Evolutionary conservation across 2,797 vertebrate genomes (phyloP), one percentile per base, ranked within the genome.

Genomic region (Lutra lutra): DNA sequence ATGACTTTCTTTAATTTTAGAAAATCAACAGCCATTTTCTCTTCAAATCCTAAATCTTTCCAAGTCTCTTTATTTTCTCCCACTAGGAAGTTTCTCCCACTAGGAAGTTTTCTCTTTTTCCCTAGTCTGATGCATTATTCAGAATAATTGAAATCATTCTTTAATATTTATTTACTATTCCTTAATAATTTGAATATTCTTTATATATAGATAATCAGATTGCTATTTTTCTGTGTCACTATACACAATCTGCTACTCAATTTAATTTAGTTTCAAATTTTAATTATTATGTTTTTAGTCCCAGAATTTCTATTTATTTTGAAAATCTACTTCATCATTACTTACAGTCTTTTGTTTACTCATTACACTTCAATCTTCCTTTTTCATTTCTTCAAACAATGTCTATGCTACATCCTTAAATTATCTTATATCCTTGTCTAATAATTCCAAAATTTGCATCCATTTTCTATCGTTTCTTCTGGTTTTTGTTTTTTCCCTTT

Each of bases 341-440:
- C 3, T 29, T 70, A 29, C 17, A 3, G 2, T 60, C 29, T 77
- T 85, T 75, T 72, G 43, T 48, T 92, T 89, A 25, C 62, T 87
- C 17, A 68, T 89, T 51, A 38, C 29, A 72, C 56, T 90, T 83
- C 35, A 72, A 83, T 25, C 13, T 35, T 83, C 0, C 21, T 3
- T 86, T 93, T 91, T 21, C 56, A 79, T 87, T 83, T 46, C 7
- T 83, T 94, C 73, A 72, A 89, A 80, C 17, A 94, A 80, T n/a
- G 6, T 48, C 72, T 86, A 40, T 86, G 0, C 29, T 54, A 56
- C 60, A 40, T 75, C 23, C 11, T 94, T 85, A 92, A 80, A 60
- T 13, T 75, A 68, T 58, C 32, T 38, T 88, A 60, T 27, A 75
- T 20, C 18, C 1, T 95, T 72, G 3, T 14, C 27, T 66, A 40